Percentiles rank a stretch among this genome's conserved stretches.
Evolutionary conservation across 2,888 invertebrate genomes (phyloP).

Genomic region (Chromoteleia sp.): DNA sequence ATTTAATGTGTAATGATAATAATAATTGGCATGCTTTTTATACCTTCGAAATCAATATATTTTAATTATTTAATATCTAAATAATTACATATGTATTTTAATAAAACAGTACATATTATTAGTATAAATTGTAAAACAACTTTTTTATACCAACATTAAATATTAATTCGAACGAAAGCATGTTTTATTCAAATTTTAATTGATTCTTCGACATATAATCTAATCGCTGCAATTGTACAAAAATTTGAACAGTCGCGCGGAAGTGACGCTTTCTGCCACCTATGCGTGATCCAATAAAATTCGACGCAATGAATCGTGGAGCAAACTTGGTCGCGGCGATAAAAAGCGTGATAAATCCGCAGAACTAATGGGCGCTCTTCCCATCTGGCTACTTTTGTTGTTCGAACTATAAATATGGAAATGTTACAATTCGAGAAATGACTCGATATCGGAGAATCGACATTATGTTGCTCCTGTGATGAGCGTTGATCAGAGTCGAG

Average conservation of each 20-base stretch:
- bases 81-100: too few relatives aligned
- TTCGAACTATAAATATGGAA: conserved; percentile 11
- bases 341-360: conserved; percentile 27
- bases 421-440: conserved; percentile 2
- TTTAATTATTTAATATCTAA: too few relatives aligned
- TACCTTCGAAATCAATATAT: too few relatives aligned
- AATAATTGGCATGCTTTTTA: too few relatives aligned
- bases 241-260: conserved; percentile 18
- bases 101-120: too few relatives aligned
- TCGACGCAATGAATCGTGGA: not conserved
- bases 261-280: conserved; percentile 27
- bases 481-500: conserved; percentile 1
- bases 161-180: too few relatives aligned
- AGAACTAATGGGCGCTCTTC: conserved; percentile 3
- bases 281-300: conserved; percentile 6
- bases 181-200: too few relatives aligned
- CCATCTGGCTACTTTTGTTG: not conserved
- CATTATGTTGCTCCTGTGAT: not conserved
- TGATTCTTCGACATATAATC: too few relatives aligned
- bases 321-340: not conserved
- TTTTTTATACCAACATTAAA: too few relatives aligned
- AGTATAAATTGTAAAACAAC: too few relatives aligned
- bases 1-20: too few relatives aligned
- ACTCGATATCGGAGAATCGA: not conserved
- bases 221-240: too few relatives aligned